Evolutionary conservation across 2,797 vertebrate species (phyloP).

Genomic region (Centropyge bicolor): DNA sequence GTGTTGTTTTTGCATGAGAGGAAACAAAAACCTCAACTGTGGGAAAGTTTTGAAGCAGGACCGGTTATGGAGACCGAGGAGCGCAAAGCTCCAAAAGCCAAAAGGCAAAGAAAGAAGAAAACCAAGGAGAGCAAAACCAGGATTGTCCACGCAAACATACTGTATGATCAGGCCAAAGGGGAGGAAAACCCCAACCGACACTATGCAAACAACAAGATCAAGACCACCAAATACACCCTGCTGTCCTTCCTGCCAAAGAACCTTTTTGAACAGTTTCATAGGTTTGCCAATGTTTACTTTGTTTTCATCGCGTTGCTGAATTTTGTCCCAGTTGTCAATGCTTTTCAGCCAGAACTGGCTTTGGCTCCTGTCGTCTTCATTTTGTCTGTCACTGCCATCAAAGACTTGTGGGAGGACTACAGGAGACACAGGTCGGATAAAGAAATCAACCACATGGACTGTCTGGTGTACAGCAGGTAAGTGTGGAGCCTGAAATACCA

Average conservation of each 20-base stretch:
- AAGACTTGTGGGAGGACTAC: conserved; percentile 98
- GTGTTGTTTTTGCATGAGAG: conserved; percentile 48
- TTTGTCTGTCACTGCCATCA: conserved; percentile 94
- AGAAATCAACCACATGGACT: conserved; percentile 97
- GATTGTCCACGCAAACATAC: conserved; percentile 88
- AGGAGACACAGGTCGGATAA: conserved; percentile 93
- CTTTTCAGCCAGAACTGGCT: conserved; percentile 95
- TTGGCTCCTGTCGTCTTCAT: conserved; percentile 97
- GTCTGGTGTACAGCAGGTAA: conserved; percentile 95
- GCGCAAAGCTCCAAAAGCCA: conserved; percentile 71
- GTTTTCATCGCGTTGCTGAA: conserved; percentile 97
- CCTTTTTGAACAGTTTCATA: conserved; percentile 97
- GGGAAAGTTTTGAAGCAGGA: conserved; percentile 75
- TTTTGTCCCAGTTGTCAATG: conserved; percentile 94
- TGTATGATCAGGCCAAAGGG: conserved; percentile 81
- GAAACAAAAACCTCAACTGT: conserved; percentile 68
- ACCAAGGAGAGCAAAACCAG: conserved; percentile 87
- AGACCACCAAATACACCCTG: conserved; percentile 96
- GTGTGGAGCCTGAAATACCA: conserved; percentile 28
- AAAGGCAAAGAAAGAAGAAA: conserved; percentile 85
- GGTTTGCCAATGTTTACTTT: conserved; percentile 97
- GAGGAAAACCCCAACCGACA: conserved; percentile 84
- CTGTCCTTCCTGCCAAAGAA: conserved; percentile 98
- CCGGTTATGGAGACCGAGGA: conserved; percentile 82
- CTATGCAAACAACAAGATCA: conserved; percentile 91